These are phyloP conservation scores for Xylota sylvarum DNA, from an alignment of 2,888 invertebrate genomes.

Conservation along the genomic window DNA sequence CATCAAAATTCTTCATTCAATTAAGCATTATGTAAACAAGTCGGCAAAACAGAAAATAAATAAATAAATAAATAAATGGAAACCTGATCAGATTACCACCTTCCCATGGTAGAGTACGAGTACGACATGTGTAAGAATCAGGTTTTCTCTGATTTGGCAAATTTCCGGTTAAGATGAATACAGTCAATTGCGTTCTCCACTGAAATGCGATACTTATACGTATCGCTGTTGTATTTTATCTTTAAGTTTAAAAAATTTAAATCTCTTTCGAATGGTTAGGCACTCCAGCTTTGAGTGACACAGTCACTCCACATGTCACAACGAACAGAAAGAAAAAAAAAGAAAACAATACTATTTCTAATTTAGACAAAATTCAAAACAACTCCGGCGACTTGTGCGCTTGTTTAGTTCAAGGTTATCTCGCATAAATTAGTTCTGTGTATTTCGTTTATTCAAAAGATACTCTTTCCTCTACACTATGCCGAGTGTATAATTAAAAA, in stretches of 20 bases:
- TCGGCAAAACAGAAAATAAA: neutral
- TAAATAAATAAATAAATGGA: neutral
- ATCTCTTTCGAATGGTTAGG: constrained; percentile 1
- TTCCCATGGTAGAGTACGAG: constrained; percentile 7
- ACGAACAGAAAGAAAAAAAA: too few relatives aligned
- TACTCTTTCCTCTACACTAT: neutral
- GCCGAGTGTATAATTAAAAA: constrained; percentile 30
- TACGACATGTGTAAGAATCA: constrained; percentile 15
- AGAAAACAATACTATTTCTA: neutral
- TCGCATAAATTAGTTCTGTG: constrained; percentile 26
- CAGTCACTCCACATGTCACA: constrained; percentile 13
- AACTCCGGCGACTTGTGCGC: constrained; percentile 20
- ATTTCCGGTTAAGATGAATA: constrained; percentile 33
- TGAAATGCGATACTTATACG: constrained; percentile 24
- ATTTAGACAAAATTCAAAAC: constrained; percentile 34
- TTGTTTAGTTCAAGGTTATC: constrained; percentile 52
- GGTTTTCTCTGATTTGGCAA: constrained; percentile 22
- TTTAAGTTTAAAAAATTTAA: neutral
- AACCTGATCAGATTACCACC: constrained; percentile 46
- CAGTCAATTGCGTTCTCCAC: constrained; percentile 26
- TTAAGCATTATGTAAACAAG: constrained; percentile 24
- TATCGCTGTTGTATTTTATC: neutral
- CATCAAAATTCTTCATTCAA: constrained; percentile 22
- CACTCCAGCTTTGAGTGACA: neutral
- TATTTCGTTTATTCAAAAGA: constrained; percentile 11